Base-by-base conservation (phyloP, 2,888 invertebrate species). In the Cecidostiba fungosa region DNA sequence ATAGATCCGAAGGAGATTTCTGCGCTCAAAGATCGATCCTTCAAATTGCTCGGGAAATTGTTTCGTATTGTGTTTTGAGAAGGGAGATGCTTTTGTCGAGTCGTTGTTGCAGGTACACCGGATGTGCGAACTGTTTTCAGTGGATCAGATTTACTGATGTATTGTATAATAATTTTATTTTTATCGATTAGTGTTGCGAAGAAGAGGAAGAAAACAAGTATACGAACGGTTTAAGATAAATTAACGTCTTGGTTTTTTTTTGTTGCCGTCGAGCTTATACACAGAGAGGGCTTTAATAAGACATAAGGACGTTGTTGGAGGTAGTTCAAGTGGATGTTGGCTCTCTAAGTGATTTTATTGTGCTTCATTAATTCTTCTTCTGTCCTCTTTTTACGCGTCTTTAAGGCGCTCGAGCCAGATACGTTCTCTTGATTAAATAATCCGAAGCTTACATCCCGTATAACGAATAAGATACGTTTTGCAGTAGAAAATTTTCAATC, bases 41-140 rank as follows among this genome's bases (percentile, higher is more conserved):
- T 83, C 82, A 77, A 77, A 77, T 73, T 62, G 43, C 32, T 47
- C 39, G 62, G 62, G 62, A 74, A 81, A 81, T 74, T 66, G 81
- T 74, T 39, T 36, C 73, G 36, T 39, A 36, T 80, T 39, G 72
- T 36, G 19, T 19, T 8, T 12, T 39, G 16, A 16, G 6, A 16
- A 16, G 32, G 32, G 23, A 19, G 32, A 69, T 69, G 26, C 29
- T 32, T 16, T 69, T 16, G 32, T 69, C 32, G 66, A 12, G 16
- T 14, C 26, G 26, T 0, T 14, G 5, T 8, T 26, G 62, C 66
- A 29, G 66, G 66, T 66, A 66, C 66, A 16, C 26, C 29, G 29
- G 66, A 66, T 66, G 66, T 14, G 66, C 29, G 10, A 62, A 62
- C 23, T 14, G 23, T 72, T 72, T n/a, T 23, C 12, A 39, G 39